Conservation (phyloP, 2,888 invertebrate species). For the Ectemnius continuus region DNA sequence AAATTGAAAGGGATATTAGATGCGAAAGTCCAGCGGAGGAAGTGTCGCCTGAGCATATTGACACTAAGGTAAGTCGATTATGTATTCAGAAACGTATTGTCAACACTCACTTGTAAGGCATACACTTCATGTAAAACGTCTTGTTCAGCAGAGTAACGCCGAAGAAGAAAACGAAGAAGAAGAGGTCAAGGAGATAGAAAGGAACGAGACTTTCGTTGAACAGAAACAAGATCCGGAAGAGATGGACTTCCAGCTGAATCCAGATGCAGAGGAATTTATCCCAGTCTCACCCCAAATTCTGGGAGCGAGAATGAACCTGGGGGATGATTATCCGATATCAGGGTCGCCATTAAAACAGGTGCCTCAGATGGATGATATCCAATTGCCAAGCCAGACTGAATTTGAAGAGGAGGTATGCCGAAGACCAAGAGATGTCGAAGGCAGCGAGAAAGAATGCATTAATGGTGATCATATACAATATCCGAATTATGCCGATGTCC, state of each 20-base stretch:
- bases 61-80: constrained; percentile 63
- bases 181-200: constrained; percentile 30
- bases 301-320: constrained; percentile 22
- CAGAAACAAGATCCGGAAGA: constrained; percentile 71
- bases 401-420: constrained; percentile 83
- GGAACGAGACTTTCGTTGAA: constrained; percentile 8
- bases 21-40: constrained; percentile 42
- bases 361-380: constrained; percentile 81
- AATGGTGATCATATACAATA: constrained; percentile 74
- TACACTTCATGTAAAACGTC: not conserved
- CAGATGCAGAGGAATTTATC: constrained; percentile 91
- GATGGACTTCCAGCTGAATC: constrained; percentile 88
- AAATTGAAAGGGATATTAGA: constrained; percentile 36
- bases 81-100: not conserved
- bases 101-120: not conserved
- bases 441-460: constrained; percentile 76
- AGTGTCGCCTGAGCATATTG: constrained; percentile 59
- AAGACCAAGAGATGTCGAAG: constrained; percentile 81
- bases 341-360: constrained; percentile 86
- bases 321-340: constrained; percentile 65
- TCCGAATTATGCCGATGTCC: constrained; percentile 44
- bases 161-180: constrained; percentile 39
- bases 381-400: constrained; percentile 81
- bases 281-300: constrained; percentile 81
- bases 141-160: constrained; percentile 56